phyloP scores from a whole-genome alignment of 2,797 vertebrate species.

The Lacerta bilineata region DNA sequence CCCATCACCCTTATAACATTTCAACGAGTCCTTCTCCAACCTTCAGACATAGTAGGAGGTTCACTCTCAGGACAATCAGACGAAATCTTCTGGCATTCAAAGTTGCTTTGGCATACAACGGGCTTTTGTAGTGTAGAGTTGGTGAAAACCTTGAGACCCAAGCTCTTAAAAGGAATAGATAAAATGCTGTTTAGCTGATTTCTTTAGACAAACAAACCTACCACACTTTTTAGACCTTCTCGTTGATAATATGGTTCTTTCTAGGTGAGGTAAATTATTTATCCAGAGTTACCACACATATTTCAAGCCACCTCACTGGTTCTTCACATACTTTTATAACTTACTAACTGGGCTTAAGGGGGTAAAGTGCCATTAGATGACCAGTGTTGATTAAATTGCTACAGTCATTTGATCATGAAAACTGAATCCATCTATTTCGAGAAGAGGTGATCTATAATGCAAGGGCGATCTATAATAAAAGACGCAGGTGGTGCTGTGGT shows the following conservation, averaged over 20 bases:
- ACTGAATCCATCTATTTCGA: not conserved
- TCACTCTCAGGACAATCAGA: rapidly evolving
- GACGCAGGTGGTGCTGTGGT: no score
- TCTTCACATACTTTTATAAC: not conserved
- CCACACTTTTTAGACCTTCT: not conserved
- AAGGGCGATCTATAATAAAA: not conserved
- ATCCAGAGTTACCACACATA: not conserved
- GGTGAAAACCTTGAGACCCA: conserved; percentile 81
- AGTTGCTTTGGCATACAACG: conserved; percentile 68
- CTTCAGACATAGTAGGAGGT: not conserved
- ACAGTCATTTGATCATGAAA: not conserved
- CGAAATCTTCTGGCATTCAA: not conserved
- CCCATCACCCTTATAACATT: conserved; percentile 24
- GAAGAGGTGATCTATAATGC: not conserved
- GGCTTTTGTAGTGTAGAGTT: conserved; percentile 76
- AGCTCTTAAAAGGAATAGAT: conserved; percentile 65
- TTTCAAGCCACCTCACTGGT: not conserved
- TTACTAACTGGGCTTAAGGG: not conserved
- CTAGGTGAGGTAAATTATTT: not conserved
- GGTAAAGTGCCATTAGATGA: no score
- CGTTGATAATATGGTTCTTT: not conserved
- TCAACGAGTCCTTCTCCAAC: rapidly evolving
- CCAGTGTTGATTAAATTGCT: not conserved
- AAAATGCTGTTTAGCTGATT: not conserved
- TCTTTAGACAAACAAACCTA: not conserved